Conservation (phyloP, 2,113 vertebrate species). For the Cyanoramphus novaezelandiae region DNA sequence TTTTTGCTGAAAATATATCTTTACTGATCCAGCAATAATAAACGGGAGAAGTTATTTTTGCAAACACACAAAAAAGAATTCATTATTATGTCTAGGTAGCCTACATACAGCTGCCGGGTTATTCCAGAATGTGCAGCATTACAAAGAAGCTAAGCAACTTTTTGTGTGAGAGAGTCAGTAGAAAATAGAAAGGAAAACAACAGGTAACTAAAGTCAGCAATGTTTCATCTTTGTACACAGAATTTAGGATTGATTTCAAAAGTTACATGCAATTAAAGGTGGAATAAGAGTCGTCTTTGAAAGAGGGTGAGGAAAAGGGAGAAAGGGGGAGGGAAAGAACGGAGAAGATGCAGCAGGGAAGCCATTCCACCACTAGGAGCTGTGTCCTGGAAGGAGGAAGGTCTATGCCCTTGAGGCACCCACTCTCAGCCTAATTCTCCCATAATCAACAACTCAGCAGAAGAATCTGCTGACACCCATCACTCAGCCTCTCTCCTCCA, state of each 20-base stretch:
- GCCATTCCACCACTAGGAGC: not conserved
- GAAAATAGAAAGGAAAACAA: not conserved
- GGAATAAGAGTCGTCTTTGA: not conserved
- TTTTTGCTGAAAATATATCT: not conserved
- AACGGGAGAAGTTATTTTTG: not conserved
- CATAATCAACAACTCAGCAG: not conserved
- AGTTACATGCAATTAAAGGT: not conserved
- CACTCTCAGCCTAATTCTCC: not conserved
- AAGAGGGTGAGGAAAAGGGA: rapidly evolving
- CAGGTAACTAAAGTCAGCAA: not conserved
- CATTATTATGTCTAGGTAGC: not conserved
- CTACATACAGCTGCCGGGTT: not conserved
- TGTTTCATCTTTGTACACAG: not conserved
- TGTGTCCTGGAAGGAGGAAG: rapidly evolving
- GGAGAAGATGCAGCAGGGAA: not conserved
- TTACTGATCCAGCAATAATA: not conserved
- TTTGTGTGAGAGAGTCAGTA: not conserved
- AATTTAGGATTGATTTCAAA: not conserved
- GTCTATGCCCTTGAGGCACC: not conserved
- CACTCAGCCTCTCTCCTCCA: not conserved
- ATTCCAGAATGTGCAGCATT: not conserved
- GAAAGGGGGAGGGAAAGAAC: not conserved
- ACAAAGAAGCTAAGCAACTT: not conserved
- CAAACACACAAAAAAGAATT: not conserved
- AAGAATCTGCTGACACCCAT: not conserved